Conservation (phyloP, 2,113 vertebrate species). For the Sinocyclocheilus anophthalmus region DNA sequence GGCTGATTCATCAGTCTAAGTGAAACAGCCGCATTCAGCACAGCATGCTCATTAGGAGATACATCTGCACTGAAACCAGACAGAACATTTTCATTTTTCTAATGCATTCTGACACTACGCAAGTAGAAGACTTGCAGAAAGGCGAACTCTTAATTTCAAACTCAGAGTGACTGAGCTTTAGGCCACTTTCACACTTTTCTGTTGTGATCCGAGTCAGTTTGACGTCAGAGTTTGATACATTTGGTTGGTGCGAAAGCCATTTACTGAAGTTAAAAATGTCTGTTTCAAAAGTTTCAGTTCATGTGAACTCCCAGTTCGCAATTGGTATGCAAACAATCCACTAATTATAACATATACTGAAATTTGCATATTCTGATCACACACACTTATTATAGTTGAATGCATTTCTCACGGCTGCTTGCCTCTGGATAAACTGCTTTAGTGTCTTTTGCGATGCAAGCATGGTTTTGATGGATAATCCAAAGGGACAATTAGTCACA, state of each 20-base stretch:
- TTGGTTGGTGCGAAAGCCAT: background rate
- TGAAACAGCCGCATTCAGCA: constrained; percentile 22
- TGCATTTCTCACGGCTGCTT: background rate
- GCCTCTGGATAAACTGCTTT: background rate
- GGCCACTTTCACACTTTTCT: background rate
- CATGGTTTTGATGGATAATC: background rate
- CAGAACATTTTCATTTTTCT: background rate
- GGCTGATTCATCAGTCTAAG: constrained; percentile 50
- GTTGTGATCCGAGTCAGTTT: background rate
- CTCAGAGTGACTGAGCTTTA: background rate
- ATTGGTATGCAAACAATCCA: background rate
- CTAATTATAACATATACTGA: background rate
- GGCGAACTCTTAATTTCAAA: background rate
- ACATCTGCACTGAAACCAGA: background rate
- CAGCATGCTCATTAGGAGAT: constrained; percentile 36
- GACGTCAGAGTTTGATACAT: background rate
- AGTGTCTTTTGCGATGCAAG: background rate
- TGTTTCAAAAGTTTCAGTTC: background rate
- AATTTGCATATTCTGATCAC: background rate
- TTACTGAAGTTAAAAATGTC: background rate
- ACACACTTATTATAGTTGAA: background rate
- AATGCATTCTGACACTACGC: background rate
- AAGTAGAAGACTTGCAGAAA: background rate
- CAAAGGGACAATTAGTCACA: background rate
- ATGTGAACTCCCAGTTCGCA: background rate